A percentile compares a stretch with the other conserved stretches of the same genome.
Evolutionary conservation across 2,888 invertebrate species (phyloP).

Genomic region (Chalcosyrphus nemorum): DNA sequence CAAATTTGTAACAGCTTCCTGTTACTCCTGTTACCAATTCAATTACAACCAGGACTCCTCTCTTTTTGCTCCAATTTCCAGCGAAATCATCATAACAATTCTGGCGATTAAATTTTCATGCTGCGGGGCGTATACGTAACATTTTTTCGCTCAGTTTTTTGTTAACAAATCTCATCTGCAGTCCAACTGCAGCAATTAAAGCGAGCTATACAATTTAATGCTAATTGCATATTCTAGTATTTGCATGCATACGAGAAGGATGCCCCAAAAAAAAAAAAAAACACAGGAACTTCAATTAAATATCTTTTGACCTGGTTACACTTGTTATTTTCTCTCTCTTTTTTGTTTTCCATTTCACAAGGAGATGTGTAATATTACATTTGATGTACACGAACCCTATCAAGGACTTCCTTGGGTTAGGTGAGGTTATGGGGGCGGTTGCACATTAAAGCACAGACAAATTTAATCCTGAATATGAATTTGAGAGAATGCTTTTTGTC

Average conservation of each 20-base stretch:
- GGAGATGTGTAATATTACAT: background rate
- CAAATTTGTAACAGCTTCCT: no score
- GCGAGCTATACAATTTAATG: background rate
- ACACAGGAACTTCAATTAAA: conserved; percentile 4
- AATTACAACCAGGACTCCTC: background rate
- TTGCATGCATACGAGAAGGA: background rate
- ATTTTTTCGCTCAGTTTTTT: background rate
- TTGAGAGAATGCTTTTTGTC: no score
- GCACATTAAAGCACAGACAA: no score
- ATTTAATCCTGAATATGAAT: no score
- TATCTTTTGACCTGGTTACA: background rate
- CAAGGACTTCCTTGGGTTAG: background rate
- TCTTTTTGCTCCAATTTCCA: background rate
- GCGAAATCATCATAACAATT: background rate
- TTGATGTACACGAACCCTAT: background rate
- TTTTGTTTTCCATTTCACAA: background rate
- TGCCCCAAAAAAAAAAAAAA: background rate
- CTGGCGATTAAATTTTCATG: background rate
- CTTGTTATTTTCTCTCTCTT: background rate
- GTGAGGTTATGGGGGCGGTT: no score
- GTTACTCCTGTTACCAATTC: no score
- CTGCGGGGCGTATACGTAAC: conserved; percentile 53
- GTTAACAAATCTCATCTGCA: background rate
- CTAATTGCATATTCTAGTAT: background rate
- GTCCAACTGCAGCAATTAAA: conserved; percentile 5